phyloP scores from a whole-genome alignment of 2,888 invertebrate species.

The Hybos culiciformis region DNA sequence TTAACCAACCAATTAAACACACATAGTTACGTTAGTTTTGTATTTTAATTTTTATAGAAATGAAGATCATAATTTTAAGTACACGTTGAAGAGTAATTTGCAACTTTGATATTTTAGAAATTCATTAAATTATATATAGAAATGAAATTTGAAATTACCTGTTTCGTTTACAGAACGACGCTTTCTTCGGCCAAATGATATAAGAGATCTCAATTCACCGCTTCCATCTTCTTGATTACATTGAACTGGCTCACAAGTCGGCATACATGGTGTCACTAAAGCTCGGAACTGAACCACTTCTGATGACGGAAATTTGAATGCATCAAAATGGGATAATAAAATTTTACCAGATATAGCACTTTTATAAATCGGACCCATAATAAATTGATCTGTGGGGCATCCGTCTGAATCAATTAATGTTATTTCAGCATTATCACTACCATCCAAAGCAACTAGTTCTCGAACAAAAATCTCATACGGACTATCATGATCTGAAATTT shows the following conservation, averaged over 20 bases:
- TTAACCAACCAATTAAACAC: too few species aligned
- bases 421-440: conserved; percentile 83
- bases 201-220: conserved; percentile 67
- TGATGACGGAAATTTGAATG: conserved; percentile 91
- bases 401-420: conserved; percentile 82
- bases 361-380: conserved; percentile 85
- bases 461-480: conserved; percentile 93
- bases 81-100: too few species aligned
- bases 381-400: conserved; percentile 86
- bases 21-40: too few species aligned
- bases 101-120: neutral
- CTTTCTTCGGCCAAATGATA: conserved; percentile 71
- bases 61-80: too few species aligned
- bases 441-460: conserved; percentile 89
- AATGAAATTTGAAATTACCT: conserved; percentile 19
- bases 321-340: conserved; percentile 81
- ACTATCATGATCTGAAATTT: conserved; percentile 82
- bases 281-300: conserved; percentile 92
- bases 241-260: conserved; percentile 81
- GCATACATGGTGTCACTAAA: conserved; percentile 89
- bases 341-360: conserved; percentile 67
- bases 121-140: neutral
- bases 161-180: conserved; percentile 48
- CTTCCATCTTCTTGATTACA: conserved; percentile 74
- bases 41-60: too few species aligned